Conservation (phyloP, 92 coral and sea anemone species). For the Isaurus tuberculatus region DNA sequence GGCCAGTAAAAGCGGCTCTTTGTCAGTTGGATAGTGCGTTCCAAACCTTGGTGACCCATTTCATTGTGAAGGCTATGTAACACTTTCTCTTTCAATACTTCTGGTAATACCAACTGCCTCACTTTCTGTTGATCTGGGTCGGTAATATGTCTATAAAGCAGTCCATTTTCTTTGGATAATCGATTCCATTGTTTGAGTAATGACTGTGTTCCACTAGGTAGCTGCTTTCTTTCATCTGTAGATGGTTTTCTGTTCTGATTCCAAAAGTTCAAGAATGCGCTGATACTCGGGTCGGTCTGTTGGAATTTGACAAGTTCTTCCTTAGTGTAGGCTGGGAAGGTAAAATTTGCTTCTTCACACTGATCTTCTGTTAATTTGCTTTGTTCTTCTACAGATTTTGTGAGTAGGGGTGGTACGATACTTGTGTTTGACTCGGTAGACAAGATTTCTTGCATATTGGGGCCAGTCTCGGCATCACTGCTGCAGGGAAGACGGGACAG, state of each 20-base stretch:
- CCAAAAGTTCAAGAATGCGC: constrained; percentile 38
- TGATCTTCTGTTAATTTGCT: constrained; percentile 3
- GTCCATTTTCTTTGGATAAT: constrained; percentile 3
- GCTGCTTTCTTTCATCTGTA: constrained; percentile 3
- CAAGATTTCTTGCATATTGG: not conserved
- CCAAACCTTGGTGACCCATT: constrained; percentile 54
- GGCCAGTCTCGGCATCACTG: not conserved
- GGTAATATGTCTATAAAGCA: constrained; percentile 10
- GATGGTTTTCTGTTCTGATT: not conserved
- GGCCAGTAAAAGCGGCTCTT: constrained; percentile 65
- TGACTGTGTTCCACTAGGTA: constrained; percentile 1
- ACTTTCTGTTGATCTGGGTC: constrained; percentile 34
- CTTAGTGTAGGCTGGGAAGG: constrained; percentile 38
- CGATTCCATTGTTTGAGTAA: constrained; percentile 47
- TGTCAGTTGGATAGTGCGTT: constrained; percentile 33
- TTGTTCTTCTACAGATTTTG: constrained; percentile 1
- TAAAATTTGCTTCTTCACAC: not conserved
- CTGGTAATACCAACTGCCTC: constrained; percentile 46
- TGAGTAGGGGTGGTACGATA: not conserved
- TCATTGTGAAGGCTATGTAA: constrained; percentile 46
- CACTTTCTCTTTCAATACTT: constrained; percentile 42
- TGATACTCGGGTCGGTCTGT: constrained; percentile 16
- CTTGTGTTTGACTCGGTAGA: not conserved
- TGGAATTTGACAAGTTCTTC: constrained; percentile 18
- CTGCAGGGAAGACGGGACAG: constrained; percentile 53